These are phyloP conservation scores for Mythimna lalbum DNA, from an alignment of 2,888 invertebrate genomes.

Conservation along the genomic window DNA sequence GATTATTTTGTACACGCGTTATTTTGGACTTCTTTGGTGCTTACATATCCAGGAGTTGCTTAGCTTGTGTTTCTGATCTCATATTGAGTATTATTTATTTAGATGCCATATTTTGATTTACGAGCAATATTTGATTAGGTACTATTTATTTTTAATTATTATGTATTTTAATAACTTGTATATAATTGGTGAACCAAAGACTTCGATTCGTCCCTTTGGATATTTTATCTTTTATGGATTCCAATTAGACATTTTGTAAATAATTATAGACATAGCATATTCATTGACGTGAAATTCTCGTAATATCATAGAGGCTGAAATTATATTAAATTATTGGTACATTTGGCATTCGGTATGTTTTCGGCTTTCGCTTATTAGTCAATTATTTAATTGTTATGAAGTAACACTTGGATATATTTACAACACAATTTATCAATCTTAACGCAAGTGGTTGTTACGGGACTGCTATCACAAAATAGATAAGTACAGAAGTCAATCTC, in stretches of 20 bases:
- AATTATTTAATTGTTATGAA: slow-evolving; percentile 50
- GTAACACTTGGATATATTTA: slow-evolving; percentile 44
- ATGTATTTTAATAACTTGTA: slow-evolving; percentile 80
- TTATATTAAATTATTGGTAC: slow-evolving; percentile 68
- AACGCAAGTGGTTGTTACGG: slow-evolving; percentile 24
- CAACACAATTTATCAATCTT: slow-evolving; percentile 33
- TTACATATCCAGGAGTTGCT: slow-evolving; percentile 78
- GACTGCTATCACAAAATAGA: no score
- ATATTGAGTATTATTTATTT: slow-evolving; percentile 90
- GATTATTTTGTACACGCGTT: slow-evolving; percentile 38
- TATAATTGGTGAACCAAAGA: slow-evolving; percentile 88
- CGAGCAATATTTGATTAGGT: slow-evolving; percentile 82
- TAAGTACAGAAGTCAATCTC: no score
- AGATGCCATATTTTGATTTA: slow-evolving; percentile 88
- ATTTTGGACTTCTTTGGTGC: slow-evolving; percentile 79
- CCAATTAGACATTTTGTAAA: slow-evolving; percentile 75
- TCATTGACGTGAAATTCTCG: slow-evolving; percentile 78
- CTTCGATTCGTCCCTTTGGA: slow-evolving; percentile 82
- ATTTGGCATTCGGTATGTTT: slow-evolving; percentile 80
- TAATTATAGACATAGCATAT: slow-evolving; percentile 72
- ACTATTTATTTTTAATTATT: slow-evolving; percentile 80
- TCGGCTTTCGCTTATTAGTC: slow-evolving; percentile 63
- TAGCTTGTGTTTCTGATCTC: slow-evolving; percentile 88
- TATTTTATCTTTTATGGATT: slow-evolving; percentile 74
- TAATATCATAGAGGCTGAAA: slow-evolving; percentile 76